phyloP scores from a whole-genome alignment of 2,797 vertebrate genomes.

The Malacoctenus gilli region DNA sequence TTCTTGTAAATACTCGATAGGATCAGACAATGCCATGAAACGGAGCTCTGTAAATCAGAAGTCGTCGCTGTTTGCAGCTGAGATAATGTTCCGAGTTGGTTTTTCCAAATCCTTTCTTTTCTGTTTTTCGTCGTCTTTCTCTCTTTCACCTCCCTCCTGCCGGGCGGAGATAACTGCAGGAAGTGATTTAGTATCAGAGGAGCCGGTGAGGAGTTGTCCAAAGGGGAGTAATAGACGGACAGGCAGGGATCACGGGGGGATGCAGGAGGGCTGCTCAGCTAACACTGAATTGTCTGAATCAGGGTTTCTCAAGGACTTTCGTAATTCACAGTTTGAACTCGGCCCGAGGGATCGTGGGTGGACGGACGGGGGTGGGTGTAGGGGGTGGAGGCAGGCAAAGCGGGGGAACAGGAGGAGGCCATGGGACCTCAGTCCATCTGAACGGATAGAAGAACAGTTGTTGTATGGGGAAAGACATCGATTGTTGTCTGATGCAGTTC shows the following conservation, averaged over 20 bases:
- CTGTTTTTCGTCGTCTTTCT: background rate
- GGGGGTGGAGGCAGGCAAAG: background rate
- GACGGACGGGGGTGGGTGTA: slow-evolving; percentile 8
- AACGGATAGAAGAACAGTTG: slow-evolving; percentile 23
- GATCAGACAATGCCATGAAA: background rate
- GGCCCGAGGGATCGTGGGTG: slow-evolving; percentile 24
- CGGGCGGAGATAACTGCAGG: slow-evolving; percentile 41
- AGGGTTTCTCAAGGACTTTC: slow-evolving; percentile 75
- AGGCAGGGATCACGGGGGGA: slow-evolving; percentile 49
- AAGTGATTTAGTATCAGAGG: slow-evolving; percentile 58
- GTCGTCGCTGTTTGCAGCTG: slow-evolving; percentile 3
- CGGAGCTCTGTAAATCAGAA: slow-evolving; percentile 7
- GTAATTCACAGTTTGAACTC: slow-evolving; percentile 69
- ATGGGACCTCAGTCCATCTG: slow-evolving; percentile 15
- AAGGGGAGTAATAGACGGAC: slow-evolving; percentile 66
- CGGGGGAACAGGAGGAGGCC: background rate
- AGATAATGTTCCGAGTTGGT: slow-evolving; percentile 4
- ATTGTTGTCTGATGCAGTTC: slow-evolving; percentile 53
- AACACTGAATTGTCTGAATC: slow-evolving; percentile 62
- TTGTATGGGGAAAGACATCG: slow-evolving; percentile 48
- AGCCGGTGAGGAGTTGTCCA: slow-evolving; percentile 46
- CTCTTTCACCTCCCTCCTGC: slow-evolving; percentile 31
- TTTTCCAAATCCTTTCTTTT: background rate
- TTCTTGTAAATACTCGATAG: background rate
- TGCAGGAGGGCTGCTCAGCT: slow-evolving; percentile 39